These are phyloP conservation scores for Enteromius radiatus DNA, from an alignment of 2,797 vertebrate genomes.

Conservation along the genomic window DNA sequence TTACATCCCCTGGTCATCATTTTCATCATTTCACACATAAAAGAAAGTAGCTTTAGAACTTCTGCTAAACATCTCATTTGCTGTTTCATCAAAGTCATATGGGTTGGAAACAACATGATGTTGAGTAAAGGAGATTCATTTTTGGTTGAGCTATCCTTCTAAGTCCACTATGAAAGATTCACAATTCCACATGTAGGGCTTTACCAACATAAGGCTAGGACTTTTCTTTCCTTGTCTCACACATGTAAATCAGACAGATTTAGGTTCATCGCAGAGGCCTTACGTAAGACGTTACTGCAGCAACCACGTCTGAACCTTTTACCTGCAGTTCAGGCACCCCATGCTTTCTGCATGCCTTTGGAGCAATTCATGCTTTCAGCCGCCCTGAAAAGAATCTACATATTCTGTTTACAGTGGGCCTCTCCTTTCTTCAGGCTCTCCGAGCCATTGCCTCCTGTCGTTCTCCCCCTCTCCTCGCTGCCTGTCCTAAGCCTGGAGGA, in stretches of 20 bases:
- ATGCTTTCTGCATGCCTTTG: constrained; percentile 44
- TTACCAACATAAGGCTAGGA: background rate
- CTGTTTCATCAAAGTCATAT: background rate
- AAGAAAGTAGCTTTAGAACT: background rate
- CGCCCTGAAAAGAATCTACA: constrained; percentile 55
- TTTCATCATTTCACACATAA: background rate
- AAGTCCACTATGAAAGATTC: background rate
- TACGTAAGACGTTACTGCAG: constrained; percentile 28
- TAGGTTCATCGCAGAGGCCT: constrained; percentile 6
- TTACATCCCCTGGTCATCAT: background rate
- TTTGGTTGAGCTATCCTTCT: background rate
- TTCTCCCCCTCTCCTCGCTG: constrained; percentile 21
- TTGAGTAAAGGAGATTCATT: background rate
- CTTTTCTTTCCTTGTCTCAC: constrained; percentile 12
- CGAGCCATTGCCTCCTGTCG: constrained; percentile 37
- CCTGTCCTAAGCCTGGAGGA: constrained; percentile 48
- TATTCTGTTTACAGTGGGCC: constrained; percentile 57
- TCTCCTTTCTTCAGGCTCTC: constrained; percentile 47
- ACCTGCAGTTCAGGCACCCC: constrained; percentile 45
- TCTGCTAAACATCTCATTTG: background rate
- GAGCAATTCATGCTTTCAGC: constrained; percentile 28
- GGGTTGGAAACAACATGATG: background rate
- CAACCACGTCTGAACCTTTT: constrained; percentile 30
- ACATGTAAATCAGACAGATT: constrained; percentile 44
- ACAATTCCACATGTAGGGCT: background rate